These are phyloP conservation scores for Ochropleura leucogaster DNA, from an alignment of 2,888 invertebrate genomes.

Conservation along the genomic window DNA sequence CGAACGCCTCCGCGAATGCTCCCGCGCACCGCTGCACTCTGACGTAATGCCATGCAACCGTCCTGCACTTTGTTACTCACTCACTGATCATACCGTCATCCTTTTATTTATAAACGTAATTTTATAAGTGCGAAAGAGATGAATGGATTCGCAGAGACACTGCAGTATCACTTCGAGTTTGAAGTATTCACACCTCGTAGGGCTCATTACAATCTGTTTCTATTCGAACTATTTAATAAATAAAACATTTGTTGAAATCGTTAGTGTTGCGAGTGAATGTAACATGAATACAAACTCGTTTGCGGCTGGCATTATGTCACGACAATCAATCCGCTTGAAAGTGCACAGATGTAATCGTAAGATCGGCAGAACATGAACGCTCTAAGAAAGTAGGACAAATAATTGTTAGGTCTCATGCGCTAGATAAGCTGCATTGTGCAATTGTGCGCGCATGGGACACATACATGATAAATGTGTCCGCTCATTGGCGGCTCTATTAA, in stretches of 20 bases:
- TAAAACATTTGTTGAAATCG: slow-evolving; percentile 63
- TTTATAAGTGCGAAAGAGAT: slow-evolving; percentile 65
- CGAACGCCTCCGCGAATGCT: slow-evolving; percentile 68
- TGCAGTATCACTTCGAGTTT: slow-evolving; percentile 42
- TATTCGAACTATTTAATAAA: slow-evolving; percentile 59
- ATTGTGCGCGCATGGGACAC: slow-evolving; percentile 79
- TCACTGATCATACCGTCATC: slow-evolving; percentile 60
- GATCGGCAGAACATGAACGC: slow-evolving; percentile 69
- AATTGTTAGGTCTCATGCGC: slow-evolving; percentile 83
- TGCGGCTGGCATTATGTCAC: slow-evolving; percentile 75
- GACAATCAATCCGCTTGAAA: slow-evolving; percentile 75
- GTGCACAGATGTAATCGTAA: slow-evolving; percentile 76
- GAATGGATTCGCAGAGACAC: slow-evolving; percentile 33
- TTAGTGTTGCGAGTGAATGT: slow-evolving; percentile 69
- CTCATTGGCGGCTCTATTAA: slow-evolving; percentile 84
- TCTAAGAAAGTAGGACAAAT: slow-evolving; percentile 84
- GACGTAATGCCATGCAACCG: slow-evolving; percentile 78
- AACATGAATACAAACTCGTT: slow-evolving; percentile 65
- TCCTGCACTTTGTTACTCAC: slow-evolving; percentile 70
- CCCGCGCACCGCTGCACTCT: slow-evolving; percentile 71
- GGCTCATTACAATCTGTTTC: slow-evolving; percentile 45
- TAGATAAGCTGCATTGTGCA: slow-evolving; percentile 88
- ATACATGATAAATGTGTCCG: slow-evolving; percentile 82
- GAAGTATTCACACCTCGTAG: slow-evolving; percentile 47
- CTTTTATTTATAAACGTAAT: slow-evolving; percentile 62